These are phyloP conservation scores for Notodonta ziczac DNA, from an alignment of 2,888 invertebrate species.

Conservation along the genomic window DNA sequence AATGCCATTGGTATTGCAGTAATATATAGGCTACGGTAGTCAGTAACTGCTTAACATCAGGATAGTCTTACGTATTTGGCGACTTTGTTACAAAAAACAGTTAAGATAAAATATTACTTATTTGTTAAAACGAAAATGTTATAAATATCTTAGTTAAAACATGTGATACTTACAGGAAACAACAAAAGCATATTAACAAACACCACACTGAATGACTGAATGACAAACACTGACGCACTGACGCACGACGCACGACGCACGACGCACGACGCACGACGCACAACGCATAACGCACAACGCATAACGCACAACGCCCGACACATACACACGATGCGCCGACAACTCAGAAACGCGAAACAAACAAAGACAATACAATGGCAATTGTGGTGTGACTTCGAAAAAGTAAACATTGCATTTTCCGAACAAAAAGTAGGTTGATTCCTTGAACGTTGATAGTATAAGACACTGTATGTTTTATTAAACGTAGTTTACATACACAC, in stretches of 20 bases:
- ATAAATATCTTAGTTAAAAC: constrained; percentile 2
- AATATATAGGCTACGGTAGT: too few relatives aligned
- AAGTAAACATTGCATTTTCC: constrained; percentile 24
- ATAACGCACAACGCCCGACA: constrained; percentile 7
- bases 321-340: constrained; percentile 20
- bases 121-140: not conserved
- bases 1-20: too few relatives aligned
- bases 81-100: too few relatives aligned
- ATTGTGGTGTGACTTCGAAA: constrained; percentile 35
- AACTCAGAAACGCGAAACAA: constrained; percentile 37
- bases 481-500: too few relatives aligned
- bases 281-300: too few relatives aligned
- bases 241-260: too few relatives aligned
- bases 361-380: constrained; percentile 38
- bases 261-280: constrained; percentile 7
- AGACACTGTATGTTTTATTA: too few relatives aligned
- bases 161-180: constrained; percentile 17
- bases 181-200: constrained; percentile 5
- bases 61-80: too few relatives aligned
- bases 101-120: not conserved
- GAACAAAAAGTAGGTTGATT: constrained; percentile 25
- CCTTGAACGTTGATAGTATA: not conserved
- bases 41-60: too few relatives aligned
- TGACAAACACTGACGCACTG: too few relatives aligned
- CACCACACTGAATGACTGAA: not conserved